Conservation (phyloP, 1,140 invertebrate genomes). For the Apis dorsata region DNA sequence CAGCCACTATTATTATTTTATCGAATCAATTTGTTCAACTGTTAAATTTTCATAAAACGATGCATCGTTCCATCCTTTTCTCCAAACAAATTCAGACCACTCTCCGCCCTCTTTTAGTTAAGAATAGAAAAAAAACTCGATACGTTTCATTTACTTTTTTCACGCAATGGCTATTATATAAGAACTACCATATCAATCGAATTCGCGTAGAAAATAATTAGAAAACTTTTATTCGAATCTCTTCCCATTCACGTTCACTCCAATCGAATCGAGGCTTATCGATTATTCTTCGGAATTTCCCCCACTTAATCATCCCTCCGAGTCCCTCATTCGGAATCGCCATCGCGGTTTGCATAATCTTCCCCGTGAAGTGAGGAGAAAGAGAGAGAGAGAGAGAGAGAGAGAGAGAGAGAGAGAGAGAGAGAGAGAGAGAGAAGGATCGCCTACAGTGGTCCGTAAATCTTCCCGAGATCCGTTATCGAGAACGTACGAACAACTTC, state of each 20-base stretch:
- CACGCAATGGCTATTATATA: no score
- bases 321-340: not conserved
- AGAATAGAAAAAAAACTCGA: no score
- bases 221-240: no score
- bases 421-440: not conserved
- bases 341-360: conserved; percentile 14
- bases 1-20: no score
- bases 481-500: not conserved
- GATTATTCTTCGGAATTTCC: not conserved
- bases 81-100: no score
- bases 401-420: not conserved
- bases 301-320: conserved; percentile 1
- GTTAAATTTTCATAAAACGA: no score
- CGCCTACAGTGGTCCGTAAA: not conserved
- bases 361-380: not conserved
- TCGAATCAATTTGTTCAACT: no score
- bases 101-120: no score
- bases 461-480: not conserved
- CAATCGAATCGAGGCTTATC: not conserved
- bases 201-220: no score
- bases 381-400: not conserved
- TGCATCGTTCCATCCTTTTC: no score
- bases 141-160: no score
- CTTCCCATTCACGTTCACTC: not conserved
- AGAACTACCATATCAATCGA: no score